phyloP scores from a whole-genome alignment of 2,113 vertebrate species.

The Anas platyrhynchos region DNA sequence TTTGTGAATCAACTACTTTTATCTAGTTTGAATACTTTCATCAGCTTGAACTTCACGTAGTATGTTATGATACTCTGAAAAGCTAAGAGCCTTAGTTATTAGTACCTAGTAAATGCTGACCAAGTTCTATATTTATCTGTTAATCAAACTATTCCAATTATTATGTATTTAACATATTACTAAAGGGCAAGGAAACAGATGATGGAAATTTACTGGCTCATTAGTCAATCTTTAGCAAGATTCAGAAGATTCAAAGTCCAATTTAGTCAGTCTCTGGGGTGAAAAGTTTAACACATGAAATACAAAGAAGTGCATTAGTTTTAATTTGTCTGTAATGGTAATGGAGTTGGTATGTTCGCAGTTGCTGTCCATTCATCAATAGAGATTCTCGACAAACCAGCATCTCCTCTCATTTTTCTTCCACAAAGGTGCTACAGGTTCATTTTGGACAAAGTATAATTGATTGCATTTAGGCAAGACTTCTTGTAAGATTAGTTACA shows the following conservation, averaged over 20 bases:
- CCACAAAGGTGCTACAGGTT: neutral
- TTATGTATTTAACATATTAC: neutral
- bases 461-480: neutral
- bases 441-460: conserved; percentile 13
- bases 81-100: neutral
- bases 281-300: neutral
- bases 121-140: neutral
- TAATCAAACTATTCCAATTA: neutral
- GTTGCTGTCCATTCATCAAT: conserved; percentile 16
- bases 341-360: neutral
- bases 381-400: neutral
- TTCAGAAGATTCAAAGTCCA: neutral
- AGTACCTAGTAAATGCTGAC: neutral
- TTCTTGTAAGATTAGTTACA: neutral
- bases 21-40: neutral
- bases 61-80: neutral
- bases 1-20: conserved; percentile 47
- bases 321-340: conserved; percentile 31
- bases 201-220: neutral
- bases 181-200: neutral
- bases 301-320: conserved; percentile 21
- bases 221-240: neutral
- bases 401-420: conserved; percentile 17
- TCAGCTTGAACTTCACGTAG: neutral
- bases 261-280: neutral